A percentile compares a stretch with the other conserved stretches of the same genome.
phyloP scores from a whole-genome alignment of 2,888 invertebrate species.

The Apotomis capreana region DNA sequence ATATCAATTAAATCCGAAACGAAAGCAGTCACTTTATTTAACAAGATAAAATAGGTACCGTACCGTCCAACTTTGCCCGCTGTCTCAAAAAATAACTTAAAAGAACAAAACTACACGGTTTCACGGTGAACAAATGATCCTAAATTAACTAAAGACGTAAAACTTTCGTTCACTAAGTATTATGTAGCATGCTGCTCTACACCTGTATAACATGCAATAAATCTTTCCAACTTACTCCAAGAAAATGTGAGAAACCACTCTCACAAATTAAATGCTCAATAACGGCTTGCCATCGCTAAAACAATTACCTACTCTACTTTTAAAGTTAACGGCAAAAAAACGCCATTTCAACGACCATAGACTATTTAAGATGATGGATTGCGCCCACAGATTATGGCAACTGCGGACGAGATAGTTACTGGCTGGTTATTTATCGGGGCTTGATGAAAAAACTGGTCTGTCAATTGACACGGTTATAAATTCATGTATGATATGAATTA shows the following conservation, averaged over 20 bases:
- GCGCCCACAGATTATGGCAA: conserved; percentile 12
- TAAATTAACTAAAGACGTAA: no score
- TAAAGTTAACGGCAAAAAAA: conserved; percentile 13
- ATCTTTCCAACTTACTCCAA: not conserved
- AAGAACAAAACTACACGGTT: no score
- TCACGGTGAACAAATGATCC: no score
- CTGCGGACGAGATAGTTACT: conserved; percentile 8
- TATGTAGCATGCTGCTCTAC: no score
- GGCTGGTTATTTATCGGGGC: conserved; percentile 9
- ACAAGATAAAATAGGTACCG: no score
- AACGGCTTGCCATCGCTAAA: not conserved
- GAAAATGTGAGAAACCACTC: not conserved
- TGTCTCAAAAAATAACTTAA: no score
- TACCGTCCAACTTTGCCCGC: no score
- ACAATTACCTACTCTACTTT: conserved; percentile 11
- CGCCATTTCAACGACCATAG: conserved; percentile 18
- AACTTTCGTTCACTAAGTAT: no score
- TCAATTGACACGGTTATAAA: conserved; percentile 15
- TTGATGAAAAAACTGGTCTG: conserved; percentile 5
- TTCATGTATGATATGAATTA: not conserved
- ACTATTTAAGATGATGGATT: conserved; percentile 25
- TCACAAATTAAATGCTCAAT: not conserved
- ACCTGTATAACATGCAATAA: no score
- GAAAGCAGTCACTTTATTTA: no score
- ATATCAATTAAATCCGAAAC: no score